phyloP scores from a whole-genome alignment of 2,797 vertebrate genomes.

The Phalanger gymnotis region DNA sequence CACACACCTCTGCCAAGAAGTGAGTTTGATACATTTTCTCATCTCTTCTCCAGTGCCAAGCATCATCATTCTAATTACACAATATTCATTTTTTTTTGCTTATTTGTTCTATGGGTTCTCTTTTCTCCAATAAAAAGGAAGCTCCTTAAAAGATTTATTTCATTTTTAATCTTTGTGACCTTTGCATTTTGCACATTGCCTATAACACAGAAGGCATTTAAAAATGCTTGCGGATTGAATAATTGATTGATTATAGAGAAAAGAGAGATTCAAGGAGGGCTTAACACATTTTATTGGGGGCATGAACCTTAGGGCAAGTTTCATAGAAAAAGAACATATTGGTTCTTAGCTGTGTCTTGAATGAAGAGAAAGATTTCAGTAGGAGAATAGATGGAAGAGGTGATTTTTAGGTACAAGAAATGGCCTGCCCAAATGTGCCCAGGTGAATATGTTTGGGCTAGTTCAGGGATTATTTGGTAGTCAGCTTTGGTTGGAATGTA shows the following conservation, averaged over 20 bases:
- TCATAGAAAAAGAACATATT: background rate
- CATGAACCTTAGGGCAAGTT: background rate
- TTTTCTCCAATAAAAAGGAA: background rate
- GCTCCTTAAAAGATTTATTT: background rate
- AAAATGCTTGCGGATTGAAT: background rate
- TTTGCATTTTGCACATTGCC: too few species aligned
- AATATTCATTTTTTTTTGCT: background rate
- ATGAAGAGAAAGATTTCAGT: background rate
- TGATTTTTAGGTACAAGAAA: background rate
- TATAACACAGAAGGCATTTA: background rate
- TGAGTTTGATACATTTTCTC: background rate
- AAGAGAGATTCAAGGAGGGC: background rate
- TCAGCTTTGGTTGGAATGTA: too few species aligned
- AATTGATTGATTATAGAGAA: background rate
- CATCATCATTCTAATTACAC: background rate
- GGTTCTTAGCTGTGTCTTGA: background rate
- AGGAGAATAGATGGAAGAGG: background rate
- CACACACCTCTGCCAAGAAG: background rate
- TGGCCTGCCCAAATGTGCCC: background rate
- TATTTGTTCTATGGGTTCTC: background rate
- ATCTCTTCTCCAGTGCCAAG: background rate
- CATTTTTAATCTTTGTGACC: too few species aligned
- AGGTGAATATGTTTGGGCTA: background rate
- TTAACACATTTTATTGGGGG: background rate
- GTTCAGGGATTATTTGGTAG: too few species aligned